Percentiles rank a stretch among this genome's conserved stretches.
These are phyloP conservation scores for Ceratosolen fusciceps DNA, from an alignment of 1,140 invertebrate species.

Conservation along the genomic window DNA sequence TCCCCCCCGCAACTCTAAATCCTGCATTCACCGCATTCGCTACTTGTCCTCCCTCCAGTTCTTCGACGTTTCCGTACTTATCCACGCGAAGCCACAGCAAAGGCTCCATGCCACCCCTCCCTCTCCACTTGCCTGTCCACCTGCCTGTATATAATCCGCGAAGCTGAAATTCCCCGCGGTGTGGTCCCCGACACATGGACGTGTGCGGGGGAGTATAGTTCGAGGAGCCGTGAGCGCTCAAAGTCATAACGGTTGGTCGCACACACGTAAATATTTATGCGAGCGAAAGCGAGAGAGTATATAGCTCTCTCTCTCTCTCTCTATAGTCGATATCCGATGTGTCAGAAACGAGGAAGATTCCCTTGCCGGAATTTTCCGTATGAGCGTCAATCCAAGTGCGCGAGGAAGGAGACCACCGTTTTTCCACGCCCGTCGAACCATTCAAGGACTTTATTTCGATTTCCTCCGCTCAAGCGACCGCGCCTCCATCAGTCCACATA, in stretches of 20 bases:
- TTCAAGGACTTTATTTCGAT: conserved; percentile 30
- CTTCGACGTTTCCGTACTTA: background rate
- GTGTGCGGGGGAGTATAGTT: background rate
- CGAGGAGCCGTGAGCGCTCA: conserved; percentile 11
- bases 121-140: background rate
- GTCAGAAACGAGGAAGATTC: background rate
- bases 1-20: conserved; percentile 19
- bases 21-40: conserved; percentile 4
- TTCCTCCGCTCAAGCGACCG: background rate
- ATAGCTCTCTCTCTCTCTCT: too few species aligned
- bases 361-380: conserved; percentile 24
- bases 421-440: conserved; percentile 1
- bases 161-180: background rate
- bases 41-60: background rate
- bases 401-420: conserved; percentile 23
- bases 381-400: conserved; percentile 8
- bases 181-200: background rate
- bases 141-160: background rate
- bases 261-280: conserved; percentile 58
- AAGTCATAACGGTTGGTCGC: conserved; percentile 48
- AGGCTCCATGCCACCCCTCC: too few species aligned
- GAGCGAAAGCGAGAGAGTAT: conserved; percentile 2
- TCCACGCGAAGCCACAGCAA: conserved; percentile 24
- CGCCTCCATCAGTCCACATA: background rate
- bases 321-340: conserved; percentile 10